Conservation (phyloP, 2,113 vertebrate species). For the Etia nguti region DNA sequence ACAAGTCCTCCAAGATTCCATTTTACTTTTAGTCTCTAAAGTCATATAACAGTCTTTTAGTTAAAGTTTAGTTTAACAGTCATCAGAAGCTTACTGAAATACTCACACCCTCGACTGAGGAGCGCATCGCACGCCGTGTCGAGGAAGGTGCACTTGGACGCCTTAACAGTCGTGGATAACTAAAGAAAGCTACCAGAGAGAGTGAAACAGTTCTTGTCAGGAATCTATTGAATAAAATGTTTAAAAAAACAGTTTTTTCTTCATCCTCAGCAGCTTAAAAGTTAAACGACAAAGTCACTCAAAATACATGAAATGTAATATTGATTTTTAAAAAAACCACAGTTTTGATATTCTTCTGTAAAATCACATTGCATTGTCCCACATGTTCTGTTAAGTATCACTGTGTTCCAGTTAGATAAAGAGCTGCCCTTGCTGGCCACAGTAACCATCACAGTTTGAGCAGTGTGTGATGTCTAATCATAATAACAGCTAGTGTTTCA, state of each 20-base stretch:
- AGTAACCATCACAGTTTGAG: slow-evolving; percentile 57
- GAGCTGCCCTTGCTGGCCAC: slow-evolving; percentile 57
- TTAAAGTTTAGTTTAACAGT: slow-evolving; percentile 67
- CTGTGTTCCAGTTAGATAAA: slow-evolving; percentile 47
- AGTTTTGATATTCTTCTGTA: slow-evolving; percentile 8
- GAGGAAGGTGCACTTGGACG: slow-evolving; percentile 26
- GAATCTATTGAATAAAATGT: slow-evolving; percentile 7
- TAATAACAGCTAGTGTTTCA: slow-evolving; percentile 53
- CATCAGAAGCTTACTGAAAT: slow-evolving; percentile 46
- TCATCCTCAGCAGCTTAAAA: slow-evolving; percentile 14
- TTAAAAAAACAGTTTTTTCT: neutral
- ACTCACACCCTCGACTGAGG: slow-evolving; percentile 37
- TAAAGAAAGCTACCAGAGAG: slow-evolving; percentile 56
- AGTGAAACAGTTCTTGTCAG: slow-evolving; percentile 67
- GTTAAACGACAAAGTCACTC: slow-evolving; percentile 8
- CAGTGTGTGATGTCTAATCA: slow-evolving; percentile 50
- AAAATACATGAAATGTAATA: neutral
- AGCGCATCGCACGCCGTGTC: slow-evolving; percentile 12
- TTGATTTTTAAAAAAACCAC: neutral
- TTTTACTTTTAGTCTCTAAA: slow-evolving; percentile 13
- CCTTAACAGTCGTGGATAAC: slow-evolving; percentile 71
- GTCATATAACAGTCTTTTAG: slow-evolving; percentile 68
- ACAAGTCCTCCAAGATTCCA: neutral
- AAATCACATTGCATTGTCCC: slow-evolving; percentile 38
- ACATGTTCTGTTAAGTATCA: slow-evolving; percentile 9